Percentiles rank a stretch among this genome's conserved stretches.
Evolutionary conservation across 2,888 invertebrate species (phyloP).

Genomic region (Stenichneumon culpator): DNA sequence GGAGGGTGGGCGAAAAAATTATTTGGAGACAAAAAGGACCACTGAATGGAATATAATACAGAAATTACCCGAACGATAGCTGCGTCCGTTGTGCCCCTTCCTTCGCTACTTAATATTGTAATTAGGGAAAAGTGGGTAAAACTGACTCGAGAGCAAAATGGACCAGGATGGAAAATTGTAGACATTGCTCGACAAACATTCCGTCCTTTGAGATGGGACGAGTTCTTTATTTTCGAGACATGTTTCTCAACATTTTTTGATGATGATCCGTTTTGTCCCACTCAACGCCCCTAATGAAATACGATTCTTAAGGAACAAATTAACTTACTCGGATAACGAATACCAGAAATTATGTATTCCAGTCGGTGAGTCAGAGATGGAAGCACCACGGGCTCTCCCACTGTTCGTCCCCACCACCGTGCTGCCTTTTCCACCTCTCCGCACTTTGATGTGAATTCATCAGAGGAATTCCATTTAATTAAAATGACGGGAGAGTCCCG

Average conservation of each 20-base stretch:
- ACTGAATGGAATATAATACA: no score
- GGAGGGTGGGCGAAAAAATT: no score
- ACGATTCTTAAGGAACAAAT: slow-evolving; percentile 1
- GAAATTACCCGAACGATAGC: no score
- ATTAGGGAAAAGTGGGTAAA: no score
- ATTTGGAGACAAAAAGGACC: no score
- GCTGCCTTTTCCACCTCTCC: neutral
- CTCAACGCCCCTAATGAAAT: neutral
- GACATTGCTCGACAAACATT: neutral
- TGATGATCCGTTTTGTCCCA: neutral
- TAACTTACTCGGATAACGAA: neutral
- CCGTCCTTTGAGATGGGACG: neutral
- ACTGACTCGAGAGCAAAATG: no score
- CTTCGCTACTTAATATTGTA: no score
- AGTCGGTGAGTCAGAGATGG: neutral
- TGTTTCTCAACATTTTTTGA: neutral
- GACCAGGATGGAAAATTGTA: no score
- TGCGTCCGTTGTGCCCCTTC: no score
- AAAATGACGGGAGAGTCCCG: slow-evolving; percentile 42
- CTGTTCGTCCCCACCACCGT: neutral
- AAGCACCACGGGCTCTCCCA: slow-evolving; percentile 7
- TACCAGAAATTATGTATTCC: neutral
- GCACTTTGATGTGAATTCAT: slow-evolving; percentile 46
- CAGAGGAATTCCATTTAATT: slow-evolving; percentile 58
- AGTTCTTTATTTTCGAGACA: neutral